These are phyloP conservation scores for Zaprionus capensis DNA, from an alignment of 1,140 invertebrate genomes.

Conservation along the genomic window DNA sequence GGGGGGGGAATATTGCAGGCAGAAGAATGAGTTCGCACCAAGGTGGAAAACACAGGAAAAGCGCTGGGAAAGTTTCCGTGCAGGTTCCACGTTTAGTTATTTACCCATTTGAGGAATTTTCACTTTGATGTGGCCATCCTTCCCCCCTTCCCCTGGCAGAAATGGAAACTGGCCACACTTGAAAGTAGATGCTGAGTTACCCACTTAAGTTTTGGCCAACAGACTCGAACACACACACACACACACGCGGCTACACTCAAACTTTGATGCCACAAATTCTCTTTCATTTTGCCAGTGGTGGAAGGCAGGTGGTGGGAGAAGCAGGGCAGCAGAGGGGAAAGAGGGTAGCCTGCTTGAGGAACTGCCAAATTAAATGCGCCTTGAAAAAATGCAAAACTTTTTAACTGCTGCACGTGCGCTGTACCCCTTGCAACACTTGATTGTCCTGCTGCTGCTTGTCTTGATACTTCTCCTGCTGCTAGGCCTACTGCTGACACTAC, in stretches of 20 bases:
- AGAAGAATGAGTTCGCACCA: not conserved
- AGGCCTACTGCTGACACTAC: not conserved
- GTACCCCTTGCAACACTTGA: not conserved
- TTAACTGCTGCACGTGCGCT: not conserved
- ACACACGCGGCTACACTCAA: not conserved
- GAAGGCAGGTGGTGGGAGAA: not conserved
- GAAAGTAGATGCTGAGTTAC: not conserved
- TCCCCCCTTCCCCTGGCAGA: too few species aligned
- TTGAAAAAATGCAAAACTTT: too few species aligned
- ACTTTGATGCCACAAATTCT: constrained; percentile 10
- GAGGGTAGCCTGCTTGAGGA: not conserved
- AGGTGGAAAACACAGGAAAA: not conserved
- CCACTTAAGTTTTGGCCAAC: not conserved
- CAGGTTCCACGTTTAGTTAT: constrained; percentile 7
- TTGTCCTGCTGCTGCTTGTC: not conserved
- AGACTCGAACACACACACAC: not conserved
- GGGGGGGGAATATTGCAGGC: not conserved
- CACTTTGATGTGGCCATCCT: constrained; percentile 39
- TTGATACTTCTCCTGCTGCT: not conserved
- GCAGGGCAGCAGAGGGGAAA: not conserved
- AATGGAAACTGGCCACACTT: constrained; percentile 10
- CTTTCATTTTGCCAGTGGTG: not conserved
- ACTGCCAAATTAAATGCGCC: constrained; percentile 32
- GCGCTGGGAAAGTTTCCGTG: constrained; percentile 14
- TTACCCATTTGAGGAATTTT: constrained; percentile 22